Evolutionary conservation across 2,888 invertebrate genomes (phyloP).

Genomic region (Drosophila setosimentum): DNA sequence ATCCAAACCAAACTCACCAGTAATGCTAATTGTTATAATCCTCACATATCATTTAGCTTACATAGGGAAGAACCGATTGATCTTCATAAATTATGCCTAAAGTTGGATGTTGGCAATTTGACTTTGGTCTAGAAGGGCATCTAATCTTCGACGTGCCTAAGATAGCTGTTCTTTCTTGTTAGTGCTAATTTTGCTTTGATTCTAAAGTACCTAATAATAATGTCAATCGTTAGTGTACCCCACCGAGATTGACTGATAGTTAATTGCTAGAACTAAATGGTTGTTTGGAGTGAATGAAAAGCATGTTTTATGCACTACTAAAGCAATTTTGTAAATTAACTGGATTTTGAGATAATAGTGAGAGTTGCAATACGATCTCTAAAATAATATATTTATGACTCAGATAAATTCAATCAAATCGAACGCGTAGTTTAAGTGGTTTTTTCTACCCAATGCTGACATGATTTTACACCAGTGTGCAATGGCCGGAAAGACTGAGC

Average conservation of each 20-base stretch:
- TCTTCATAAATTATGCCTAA: background rate
- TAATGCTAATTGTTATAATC: background rate
- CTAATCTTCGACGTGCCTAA: background rate
- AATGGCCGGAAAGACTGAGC: slow-evolving; percentile 54
- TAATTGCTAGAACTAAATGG: slow-evolving; percentile 3
- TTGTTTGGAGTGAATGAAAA: background rate
- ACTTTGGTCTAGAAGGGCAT: background rate
- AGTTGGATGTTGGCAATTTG: background rate
- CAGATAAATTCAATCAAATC: background rate
- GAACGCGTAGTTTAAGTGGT: too few relatives aligned
- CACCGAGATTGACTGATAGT: slow-evolving; percentile 8
- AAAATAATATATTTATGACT: background rate
- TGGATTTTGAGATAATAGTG: background rate
- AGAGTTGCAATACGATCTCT: background rate
- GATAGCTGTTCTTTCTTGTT: background rate
- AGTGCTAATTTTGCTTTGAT: background rate
- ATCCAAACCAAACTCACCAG: background rate
- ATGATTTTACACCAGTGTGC: slow-evolving; percentile 35
- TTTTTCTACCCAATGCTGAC: slow-evolving; percentile 8
- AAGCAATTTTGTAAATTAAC: background rate
- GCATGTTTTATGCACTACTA: background rate
- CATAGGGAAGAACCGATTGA: background rate
- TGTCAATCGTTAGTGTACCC: slow-evolving; percentile 16
- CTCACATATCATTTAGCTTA: background rate
- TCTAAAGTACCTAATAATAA: background rate